Conservation (phyloP, 2,888 invertebrate species). For the Macaria liturata region DNA sequence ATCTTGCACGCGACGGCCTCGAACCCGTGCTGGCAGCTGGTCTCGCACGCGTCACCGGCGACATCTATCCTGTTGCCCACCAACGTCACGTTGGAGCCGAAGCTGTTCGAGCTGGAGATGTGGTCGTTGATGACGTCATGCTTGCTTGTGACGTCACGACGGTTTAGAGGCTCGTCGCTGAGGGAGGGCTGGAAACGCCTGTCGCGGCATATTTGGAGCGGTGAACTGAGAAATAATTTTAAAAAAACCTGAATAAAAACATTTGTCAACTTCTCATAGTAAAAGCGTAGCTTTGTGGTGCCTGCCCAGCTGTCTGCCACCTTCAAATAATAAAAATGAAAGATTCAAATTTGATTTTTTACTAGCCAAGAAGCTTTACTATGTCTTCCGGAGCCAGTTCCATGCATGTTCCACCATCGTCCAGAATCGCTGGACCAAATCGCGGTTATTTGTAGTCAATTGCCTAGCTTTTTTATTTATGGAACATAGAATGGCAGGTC, state of each 20-base stretch:
- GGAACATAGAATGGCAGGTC: no score
- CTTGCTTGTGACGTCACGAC: slow-evolving; percentile 51
- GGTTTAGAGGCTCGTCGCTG: slow-evolving; percentile 66
- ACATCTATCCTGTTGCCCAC: slow-evolving; percentile 95
- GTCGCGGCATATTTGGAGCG: slow-evolving; percentile 55
- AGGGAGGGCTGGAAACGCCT: slow-evolving; percentile 64
- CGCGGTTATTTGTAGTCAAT: no score
- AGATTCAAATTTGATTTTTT: no score
- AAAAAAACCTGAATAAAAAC: neutral
- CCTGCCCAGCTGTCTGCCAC: no score
- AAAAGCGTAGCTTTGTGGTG: no score
- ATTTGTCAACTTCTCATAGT: neutral
- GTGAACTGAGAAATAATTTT: slow-evolving; percentile 47
- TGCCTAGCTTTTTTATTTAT: no score
- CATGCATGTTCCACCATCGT: no score
- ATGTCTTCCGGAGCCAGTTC: no score
- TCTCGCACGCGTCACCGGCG: slow-evolving; percentile 60
- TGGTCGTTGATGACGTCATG: slow-evolving; percentile 57
- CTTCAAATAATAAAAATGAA: no score
- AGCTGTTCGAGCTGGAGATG: slow-evolving; percentile 84
- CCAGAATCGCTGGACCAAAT: no score
- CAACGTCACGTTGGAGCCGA: slow-evolving; percentile 92
- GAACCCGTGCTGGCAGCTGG: slow-evolving; percentile 64
- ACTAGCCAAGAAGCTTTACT: no score
- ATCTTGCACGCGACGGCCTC: slow-evolving; percentile 87